A percentile compares a stretch with the other conserved stretches of the same genome.
Evolutionary conservation across 2,888 invertebrate species (phyloP).

Genomic region (Drosophila nigritarsus): DNA sequence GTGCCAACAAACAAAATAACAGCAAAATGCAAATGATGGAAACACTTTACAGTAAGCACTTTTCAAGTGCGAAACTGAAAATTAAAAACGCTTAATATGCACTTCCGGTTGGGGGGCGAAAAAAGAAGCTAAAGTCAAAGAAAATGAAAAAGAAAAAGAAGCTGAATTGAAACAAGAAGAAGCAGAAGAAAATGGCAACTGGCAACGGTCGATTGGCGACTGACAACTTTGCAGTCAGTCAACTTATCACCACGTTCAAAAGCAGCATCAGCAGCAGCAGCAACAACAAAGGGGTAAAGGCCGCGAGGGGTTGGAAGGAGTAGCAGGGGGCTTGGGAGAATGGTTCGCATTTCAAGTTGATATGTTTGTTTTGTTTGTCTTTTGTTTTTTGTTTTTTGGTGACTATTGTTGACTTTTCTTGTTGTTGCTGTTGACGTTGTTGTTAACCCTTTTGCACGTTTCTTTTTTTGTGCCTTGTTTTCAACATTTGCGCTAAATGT

Average conservation of each 20-base stretch:
- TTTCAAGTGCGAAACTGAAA: constrained; percentile 64
- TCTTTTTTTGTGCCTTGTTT: constrained; percentile 32
- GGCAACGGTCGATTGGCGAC: neutral
- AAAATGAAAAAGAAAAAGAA: constrained; percentile 15
- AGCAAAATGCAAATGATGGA: neutral
- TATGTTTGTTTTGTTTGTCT: constrained; percentile 75
- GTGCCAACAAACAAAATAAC: neutral
- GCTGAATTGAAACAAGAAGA: neutral
- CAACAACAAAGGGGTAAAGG: constrained; percentile 9
- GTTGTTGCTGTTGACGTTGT: constrained; percentile 22
- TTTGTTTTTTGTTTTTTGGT: constrained; percentile 66
- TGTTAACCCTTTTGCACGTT: constrained; percentile 72
- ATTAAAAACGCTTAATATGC: constrained; percentile 74
- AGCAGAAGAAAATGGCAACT: constrained; percentile 1
- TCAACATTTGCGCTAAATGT: constrained; percentile 70
- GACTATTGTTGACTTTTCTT: constrained; percentile 30
- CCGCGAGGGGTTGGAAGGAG: neutral
- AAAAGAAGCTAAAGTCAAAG: neutral
- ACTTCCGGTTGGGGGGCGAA: constrained; percentile 66
- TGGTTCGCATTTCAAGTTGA: constrained; percentile 62
- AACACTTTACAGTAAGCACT: constrained; percentile 44
- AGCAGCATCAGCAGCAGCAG: constrained; percentile 25
- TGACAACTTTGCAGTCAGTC: constrained; percentile 25
- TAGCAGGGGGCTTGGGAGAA: constrained; percentile 13
- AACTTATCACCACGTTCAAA: constrained; percentile 64